These are phyloP conservation scores for Circaetus gallicus DNA, from an alignment of 2,113 vertebrate genomes.

Conservation along the genomic window DNA sequence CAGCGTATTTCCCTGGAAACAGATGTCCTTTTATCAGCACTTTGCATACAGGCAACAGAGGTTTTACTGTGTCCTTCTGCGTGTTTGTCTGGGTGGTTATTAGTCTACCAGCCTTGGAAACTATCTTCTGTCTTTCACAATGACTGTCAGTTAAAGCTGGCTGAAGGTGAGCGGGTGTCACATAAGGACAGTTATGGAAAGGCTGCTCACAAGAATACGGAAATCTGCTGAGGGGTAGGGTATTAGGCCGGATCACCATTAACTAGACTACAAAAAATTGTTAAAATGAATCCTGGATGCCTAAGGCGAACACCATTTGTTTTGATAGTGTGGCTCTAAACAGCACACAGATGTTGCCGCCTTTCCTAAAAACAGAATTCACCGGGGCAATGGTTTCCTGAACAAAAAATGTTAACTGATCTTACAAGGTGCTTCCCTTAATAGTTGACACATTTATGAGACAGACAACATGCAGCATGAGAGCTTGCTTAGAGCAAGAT, in stretches of 20 bases:
- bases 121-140: background rate
- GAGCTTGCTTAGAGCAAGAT: background rate
- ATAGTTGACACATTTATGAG: background rate
- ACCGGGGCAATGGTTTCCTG: background rate
- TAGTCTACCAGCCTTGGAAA: background rate
- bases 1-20: rapidly evolving
- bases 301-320: background rate
- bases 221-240: background rate
- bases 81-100: background rate
- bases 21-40: background rate
- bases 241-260: background rate
- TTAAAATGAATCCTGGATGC: background rate
- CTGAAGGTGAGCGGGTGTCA: background rate
- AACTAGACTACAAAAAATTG: background rate
- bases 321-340: background rate
- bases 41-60: background rate
- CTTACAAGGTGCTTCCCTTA: background rate
- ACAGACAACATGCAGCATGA: background rate
- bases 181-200: background rate
- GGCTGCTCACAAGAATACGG: background rate
- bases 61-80: background rate
- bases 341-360: background rate
- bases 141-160: background rate
- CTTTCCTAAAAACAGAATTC: background rate
- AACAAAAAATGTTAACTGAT: background rate